Evolutionary conservation across 1,140 invertebrate genomes (phyloP).

Genomic region (Antheraea pernyi): DNA sequence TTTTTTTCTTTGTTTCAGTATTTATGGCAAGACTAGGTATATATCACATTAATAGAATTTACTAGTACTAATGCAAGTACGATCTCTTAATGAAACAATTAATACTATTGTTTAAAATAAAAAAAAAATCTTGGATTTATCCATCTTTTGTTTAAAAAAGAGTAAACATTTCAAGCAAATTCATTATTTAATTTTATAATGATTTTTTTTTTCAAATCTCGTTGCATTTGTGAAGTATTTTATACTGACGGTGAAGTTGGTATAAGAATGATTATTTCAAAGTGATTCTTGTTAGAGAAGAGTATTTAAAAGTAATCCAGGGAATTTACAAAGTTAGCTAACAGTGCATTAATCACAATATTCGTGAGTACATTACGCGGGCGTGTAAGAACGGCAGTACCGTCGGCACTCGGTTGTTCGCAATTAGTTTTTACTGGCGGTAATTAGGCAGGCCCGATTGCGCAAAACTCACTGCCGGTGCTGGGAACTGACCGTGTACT

Average conservation of each 20-base stretch:
- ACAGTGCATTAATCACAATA: conserved; percentile 39
- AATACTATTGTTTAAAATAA: too few species aligned
- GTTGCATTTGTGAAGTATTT: not conserved
- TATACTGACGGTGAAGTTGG: not conserved
- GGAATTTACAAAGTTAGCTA: conserved; percentile 21
- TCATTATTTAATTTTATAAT: too few species aligned
- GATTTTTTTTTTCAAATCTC: too few species aligned
- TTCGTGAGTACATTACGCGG: conserved; percentile 37
- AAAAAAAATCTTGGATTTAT: too few species aligned
- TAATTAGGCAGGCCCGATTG: conserved; percentile 63
- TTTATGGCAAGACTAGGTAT: too few species aligned
- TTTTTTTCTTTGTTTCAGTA: too few species aligned
- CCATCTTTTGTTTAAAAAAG: too few species aligned
- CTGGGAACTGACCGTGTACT: conserved; percentile 5
- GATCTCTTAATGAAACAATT: too few species aligned
- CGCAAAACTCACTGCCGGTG: conserved; percentile 41
- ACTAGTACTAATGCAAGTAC: too few species aligned
- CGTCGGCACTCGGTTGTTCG: conserved; percentile 36
- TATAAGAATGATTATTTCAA: not conserved
- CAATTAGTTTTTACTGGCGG: conserved; percentile 68
- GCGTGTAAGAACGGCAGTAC: conserved; percentile 19
- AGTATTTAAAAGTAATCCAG: conserved; percentile 6
- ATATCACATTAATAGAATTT: too few species aligned
- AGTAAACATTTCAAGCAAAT: too few species aligned
- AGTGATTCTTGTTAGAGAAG: conserved; percentile 11